These are phyloP conservation scores for Myrmecobius fasciatus DNA, from an alignment of 2,113 vertebrate species.

Conservation along the genomic window DNA sequence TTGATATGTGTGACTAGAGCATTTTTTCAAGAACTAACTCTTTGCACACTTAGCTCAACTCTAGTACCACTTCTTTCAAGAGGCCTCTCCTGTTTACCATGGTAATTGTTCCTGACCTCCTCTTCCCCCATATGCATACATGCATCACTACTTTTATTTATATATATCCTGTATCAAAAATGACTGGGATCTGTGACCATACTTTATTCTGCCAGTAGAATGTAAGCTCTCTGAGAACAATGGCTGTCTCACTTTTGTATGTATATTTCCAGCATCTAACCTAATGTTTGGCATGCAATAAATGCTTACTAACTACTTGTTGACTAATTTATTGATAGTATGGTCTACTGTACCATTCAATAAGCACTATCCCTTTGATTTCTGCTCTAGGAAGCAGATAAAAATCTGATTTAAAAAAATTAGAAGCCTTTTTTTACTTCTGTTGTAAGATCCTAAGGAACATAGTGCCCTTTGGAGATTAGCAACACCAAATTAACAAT, in stretches of 20 bases:
- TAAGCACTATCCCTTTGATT: background rate
- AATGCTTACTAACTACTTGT: background rate
- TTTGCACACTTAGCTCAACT: background rate
- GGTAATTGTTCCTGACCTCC: background rate
- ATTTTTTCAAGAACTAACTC: background rate
- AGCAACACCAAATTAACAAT: background rate
- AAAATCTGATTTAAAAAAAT: background rate
- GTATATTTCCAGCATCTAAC: background rate
- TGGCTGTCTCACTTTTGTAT: background rate
- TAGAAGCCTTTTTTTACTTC: background rate
- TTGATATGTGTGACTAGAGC: background rate
- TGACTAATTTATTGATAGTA: background rate
- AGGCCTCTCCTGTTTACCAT: background rate
- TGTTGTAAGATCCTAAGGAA: background rate
- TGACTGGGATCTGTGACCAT: background rate
- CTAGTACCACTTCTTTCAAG: rapidly evolving
- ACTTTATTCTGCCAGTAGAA: background rate
- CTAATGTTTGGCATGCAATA: background rate
- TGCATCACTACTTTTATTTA: background rate
- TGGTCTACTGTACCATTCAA: background rate
- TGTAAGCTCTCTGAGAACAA: background rate
- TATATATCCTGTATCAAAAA: background rate
- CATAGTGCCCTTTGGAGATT: background rate
- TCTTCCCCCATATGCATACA: background rate
- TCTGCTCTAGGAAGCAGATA: background rate